These are phyloP conservation scores for Microchirus variegatus DNA, from an alignment of 2,797 vertebrate genomes.

Conservation along the genomic window DNA sequence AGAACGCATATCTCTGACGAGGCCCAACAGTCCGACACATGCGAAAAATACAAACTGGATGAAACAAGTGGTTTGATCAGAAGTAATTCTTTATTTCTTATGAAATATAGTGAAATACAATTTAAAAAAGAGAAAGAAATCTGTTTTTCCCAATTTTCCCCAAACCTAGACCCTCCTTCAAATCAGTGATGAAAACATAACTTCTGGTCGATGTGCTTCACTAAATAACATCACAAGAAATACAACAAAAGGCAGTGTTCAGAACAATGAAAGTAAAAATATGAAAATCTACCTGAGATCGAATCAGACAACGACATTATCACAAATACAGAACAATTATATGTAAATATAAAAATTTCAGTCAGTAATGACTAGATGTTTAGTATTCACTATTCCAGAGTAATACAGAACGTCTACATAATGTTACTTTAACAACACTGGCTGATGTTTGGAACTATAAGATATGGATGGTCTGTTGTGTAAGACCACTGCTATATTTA, in stretches of 20 bases:
- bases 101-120: too few relatives aligned
- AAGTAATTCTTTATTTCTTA: too few relatives aligned
- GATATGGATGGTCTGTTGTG: not conserved
- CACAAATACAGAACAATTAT: constrained; percentile 5
- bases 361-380: not conserved
- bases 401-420: not conserved
- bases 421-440: not conserved
- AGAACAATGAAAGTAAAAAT: constrained; percentile 28
- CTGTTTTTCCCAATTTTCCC: too few relatives aligned
- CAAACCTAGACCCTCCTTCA: too few relatives aligned
- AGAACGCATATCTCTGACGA: too few relatives aligned
- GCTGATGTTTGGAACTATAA: not conserved
- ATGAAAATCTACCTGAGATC: constrained; percentile 35
- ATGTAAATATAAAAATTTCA: constrained; percentile 2
- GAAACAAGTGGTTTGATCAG: too few relatives aligned
- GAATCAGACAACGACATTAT: constrained; percentile 1
- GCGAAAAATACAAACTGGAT: not conserved
- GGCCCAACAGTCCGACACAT: not conserved
- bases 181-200: not conserved
- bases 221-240: constrained; percentile 31
- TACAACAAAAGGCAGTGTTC: constrained; percentile 59
- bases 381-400: not conserved
- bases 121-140: too few relatives aligned
- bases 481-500: not conserved
- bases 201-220: constrained; percentile 26